A percentile compares a stretch with the other conserved stretches of the same genome.
Conservation (phyloP, 2,888 invertebrate genomes). For the Campoplex nolae region DNA sequence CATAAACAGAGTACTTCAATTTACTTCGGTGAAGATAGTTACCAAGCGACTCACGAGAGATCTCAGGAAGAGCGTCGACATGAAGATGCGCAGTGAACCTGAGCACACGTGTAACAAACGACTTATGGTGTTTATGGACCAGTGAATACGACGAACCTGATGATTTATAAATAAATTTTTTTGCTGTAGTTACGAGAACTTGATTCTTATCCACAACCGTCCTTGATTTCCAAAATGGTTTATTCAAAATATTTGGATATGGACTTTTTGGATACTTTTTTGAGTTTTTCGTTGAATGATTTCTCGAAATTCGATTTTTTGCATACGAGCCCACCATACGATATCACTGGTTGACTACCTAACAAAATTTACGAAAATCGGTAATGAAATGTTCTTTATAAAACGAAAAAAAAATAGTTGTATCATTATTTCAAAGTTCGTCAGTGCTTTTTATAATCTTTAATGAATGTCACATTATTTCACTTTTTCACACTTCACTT, state of each 20-base stretch:
- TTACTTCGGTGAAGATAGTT: slow-evolving; percentile 1
- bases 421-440: too few relatives aligned
- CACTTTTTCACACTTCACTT: too few relatives aligned
- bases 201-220: neutral
- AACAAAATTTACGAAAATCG: too few relatives aligned
- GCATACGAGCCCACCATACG: too few relatives aligned
- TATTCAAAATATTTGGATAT: neutral
- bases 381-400: too few relatives aligned
- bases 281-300: neutral
- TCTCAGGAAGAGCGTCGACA: neutral
- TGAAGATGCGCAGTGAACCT: neutral
- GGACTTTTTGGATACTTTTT: neutral
- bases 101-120: neutral
- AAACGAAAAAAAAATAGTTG: too few relatives aligned
- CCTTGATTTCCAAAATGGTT: neutral
- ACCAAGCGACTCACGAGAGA: neutral
- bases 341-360: too few relatives aligned
- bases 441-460: neutral
- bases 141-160: neutral
- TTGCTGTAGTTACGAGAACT: neutral
- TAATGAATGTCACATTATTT: neutral
- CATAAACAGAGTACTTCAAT: neutral
- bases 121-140: neutral
- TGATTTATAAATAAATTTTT: neutral
- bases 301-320: neutral